Percentiles rank a stretch among this genome's conserved stretches.
phyloP scores from a whole-genome alignment of 1,140 invertebrate genomes.

The Zophobas atratus region DNA sequence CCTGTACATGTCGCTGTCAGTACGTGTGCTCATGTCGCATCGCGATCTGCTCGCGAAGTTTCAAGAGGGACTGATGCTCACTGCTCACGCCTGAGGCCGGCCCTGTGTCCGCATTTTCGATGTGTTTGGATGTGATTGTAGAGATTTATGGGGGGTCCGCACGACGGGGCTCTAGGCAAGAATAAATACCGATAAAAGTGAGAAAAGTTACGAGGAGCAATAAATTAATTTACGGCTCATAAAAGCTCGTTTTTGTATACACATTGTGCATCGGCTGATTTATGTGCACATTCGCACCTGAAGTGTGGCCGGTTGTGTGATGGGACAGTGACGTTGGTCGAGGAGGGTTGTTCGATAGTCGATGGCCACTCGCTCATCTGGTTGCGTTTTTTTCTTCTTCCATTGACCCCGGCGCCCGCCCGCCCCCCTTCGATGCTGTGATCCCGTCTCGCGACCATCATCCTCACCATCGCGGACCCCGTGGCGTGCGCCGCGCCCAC shows the following conservation, averaged over 20 bases:
- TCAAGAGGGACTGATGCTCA: background rate
- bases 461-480: constrained; percentile 83
- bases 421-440: constrained; percentile 60
- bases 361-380: constrained; percentile 26
- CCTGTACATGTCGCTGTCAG: constrained; percentile 62
- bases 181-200: constrained; percentile 47
- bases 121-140: background rate
- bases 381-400: constrained; percentile 53
- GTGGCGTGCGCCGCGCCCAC: constrained; percentile 81
- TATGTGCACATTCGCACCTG: constrained; percentile 55
- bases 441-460: constrained; percentile 68
- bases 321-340: constrained; percentile 45
- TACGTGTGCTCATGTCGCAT: constrained; percentile 58
- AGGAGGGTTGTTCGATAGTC: background rate
- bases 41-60: constrained; percentile 56
- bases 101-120: background rate
- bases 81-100: background rate
- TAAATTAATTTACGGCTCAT: constrained; percentile 65
- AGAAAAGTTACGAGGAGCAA: constrained; percentile 61
- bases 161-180: background rate
- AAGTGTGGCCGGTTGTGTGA: constrained; percentile 45
- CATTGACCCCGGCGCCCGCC: background rate
- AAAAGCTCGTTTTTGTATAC: constrained; percentile 60
- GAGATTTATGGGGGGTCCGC: background rate
- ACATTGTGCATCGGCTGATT: constrained; percentile 60